Evolutionary conservation across 2,113 vertebrate species (phyloP).

Genomic region (Sporophila hypoxantha): DNA sequence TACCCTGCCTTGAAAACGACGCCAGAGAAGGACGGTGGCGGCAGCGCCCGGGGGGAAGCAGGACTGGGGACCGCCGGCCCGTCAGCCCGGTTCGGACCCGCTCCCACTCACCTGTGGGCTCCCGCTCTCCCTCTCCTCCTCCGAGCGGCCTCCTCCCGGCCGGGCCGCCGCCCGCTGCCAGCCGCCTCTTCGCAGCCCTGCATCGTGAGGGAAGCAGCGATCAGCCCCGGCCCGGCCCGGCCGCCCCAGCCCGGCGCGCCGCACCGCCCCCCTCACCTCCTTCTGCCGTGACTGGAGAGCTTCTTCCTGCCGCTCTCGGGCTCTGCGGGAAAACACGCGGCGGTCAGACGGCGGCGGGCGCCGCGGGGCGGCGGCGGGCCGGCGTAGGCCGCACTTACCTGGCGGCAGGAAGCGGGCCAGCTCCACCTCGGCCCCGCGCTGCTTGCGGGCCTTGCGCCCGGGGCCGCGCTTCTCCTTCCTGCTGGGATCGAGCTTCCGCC

Average conservation of each 20-base stretch:
- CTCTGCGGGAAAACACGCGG: background rate
- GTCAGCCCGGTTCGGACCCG: background rate
- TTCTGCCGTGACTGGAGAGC: slow-evolving; percentile 81
- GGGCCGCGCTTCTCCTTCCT: slow-evolving; percentile 85
- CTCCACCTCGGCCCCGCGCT: slow-evolving; percentile 88
- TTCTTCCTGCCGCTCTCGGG: slow-evolving; percentile 64
- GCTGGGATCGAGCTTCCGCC: slow-evolving; percentile 85
- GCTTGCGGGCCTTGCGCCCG: slow-evolving; percentile 86
- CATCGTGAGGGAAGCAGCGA: background rate
- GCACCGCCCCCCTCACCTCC: slow-evolving; percentile 68
- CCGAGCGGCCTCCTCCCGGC: background rate
- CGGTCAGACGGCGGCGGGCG: background rate
- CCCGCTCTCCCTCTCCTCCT: background rate
- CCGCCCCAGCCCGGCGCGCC: slow-evolving; percentile 36
- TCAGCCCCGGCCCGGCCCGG: background rate
- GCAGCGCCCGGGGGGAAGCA: background rate
- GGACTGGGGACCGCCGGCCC: accelerated
- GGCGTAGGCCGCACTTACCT: slow-evolving; percentile 35
- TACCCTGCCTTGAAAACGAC: accelerated
- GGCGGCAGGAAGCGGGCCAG: slow-evolving; percentile 77
- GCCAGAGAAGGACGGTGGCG: accelerated
- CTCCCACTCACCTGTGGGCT: background rate
- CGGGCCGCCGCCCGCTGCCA: background rate
- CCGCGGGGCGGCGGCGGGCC: background rate
- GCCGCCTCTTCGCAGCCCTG: slow-evolving; percentile 69